These are phyloP conservation scores for Acrobeloides nanus DNA, from an alignment of 2,888 invertebrate genomes.

Conservation along the genomic window DNA sequence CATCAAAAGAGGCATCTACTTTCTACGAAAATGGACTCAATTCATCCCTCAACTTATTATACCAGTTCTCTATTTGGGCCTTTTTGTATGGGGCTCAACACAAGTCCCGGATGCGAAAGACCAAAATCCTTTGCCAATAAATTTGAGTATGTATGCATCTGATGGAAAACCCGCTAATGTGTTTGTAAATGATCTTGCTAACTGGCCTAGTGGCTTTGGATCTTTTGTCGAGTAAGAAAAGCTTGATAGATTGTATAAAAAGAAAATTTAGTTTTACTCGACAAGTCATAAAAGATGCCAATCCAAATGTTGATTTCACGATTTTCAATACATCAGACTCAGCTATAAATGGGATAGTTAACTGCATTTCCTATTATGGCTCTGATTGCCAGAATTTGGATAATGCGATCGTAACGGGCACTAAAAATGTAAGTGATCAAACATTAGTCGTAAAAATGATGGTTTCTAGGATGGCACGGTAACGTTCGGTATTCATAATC, in stretches of 20 bases:
- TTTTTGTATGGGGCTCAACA: constrained; percentile 25
- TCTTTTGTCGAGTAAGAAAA: no score
- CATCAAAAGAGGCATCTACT: constrained; percentile 37
- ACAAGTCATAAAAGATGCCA: constrained; percentile 2
- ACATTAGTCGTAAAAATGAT: no score
- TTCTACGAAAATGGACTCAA: constrained; percentile 38
- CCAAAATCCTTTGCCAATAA: constrained; percentile 18
- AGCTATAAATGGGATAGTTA: no score
- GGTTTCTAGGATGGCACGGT: constrained; percentile 15
- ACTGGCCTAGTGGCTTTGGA: no score
- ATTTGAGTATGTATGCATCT: constrained; percentile 13
- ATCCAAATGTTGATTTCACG: no score
- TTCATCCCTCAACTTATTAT: constrained; percentile 41
- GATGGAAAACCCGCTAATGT: constrained; percentile 12
- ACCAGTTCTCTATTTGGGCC: constrained; percentile 26
- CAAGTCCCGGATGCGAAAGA: constrained; percentile 20
- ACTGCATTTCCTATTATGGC: no score
- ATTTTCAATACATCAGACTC: no score
- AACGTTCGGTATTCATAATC: constrained; percentile 33
- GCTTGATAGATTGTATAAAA: no score
- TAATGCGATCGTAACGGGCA: no score
- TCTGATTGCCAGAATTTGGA: no score
- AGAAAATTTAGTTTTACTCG: not conserved
- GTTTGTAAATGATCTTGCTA: no score
- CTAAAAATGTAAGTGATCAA: no score